Percentiles rank a stretch among this genome's conserved stretches.
phyloP scores from a whole-genome alignment of 2,888 invertebrate species.

The Phaonia tiefii region DNA sequence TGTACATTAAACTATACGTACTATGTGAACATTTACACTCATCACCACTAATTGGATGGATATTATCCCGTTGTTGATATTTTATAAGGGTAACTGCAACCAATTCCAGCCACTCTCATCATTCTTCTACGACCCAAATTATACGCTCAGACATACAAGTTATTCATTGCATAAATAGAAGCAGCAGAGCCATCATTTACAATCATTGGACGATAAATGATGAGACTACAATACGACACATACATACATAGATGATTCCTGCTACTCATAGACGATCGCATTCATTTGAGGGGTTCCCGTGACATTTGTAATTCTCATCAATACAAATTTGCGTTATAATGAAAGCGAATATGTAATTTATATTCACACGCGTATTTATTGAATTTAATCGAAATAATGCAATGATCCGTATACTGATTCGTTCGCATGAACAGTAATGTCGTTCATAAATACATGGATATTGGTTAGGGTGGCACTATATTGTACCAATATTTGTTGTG shows the following conservation, averaged over 20 bases:
- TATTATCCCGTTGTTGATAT: constrained; percentile 40
- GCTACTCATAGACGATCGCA: background rate
- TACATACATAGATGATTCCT: no score
- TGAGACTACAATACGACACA: no score
- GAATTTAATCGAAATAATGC: constrained; percentile 58
- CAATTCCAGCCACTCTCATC: constrained; percentile 9
- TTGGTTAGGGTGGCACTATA: no score
- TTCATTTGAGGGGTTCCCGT: background rate
- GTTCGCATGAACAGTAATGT: background rate
- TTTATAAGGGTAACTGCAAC: constrained; percentile 37
- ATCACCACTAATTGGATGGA: constrained; percentile 59
- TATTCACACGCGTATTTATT: constrained; percentile 60
- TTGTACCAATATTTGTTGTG: no score
- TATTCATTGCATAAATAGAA: background rate
- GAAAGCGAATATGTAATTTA: constrained; percentile 41
- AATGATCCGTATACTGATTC: constrained; percentile 39
- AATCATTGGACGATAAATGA: constrained; percentile 37
- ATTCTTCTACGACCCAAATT: constrained; percentile 13
- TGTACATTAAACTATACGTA: constrained; percentile 23
- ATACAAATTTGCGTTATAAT: constrained; percentile 44
- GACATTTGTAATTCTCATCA: constrained; percentile 13
- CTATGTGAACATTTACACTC: constrained; percentile 56
- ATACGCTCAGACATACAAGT: constrained; percentile 2
- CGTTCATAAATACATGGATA: no score
- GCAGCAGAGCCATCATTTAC: constrained; percentile 47